Evolutionary conservation across 92 coral and sea anemone genomes (phyloP).

Genomic region (Palythoa caribaeorum): DNA sequence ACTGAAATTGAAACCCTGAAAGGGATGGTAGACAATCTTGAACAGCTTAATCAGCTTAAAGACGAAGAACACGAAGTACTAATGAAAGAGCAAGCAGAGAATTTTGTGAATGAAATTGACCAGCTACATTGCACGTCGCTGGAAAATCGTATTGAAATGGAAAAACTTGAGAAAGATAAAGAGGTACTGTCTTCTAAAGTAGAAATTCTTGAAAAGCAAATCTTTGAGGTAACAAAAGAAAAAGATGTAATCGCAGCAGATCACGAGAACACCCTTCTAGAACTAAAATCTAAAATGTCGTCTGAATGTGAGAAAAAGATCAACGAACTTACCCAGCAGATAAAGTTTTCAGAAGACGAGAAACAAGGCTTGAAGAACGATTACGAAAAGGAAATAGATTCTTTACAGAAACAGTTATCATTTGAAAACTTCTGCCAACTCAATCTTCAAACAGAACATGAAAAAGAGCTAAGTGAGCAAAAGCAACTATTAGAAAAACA

Average conservation of each 20-base stretch:
- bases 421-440: conserved; percentile 83
- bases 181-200: conserved; percentile 43
- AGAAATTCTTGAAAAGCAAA: conserved; percentile 55
- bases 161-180: conserved; percentile 49
- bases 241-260: conserved; percentile 16
- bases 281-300: conserved; percentile 38
- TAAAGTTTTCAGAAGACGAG: conserved; percentile 43
- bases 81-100: conserved; percentile 75
- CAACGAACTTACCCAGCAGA: conserved; percentile 54
- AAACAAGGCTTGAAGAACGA: conserved; percentile 59
- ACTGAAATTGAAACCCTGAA: conserved; percentile 83
- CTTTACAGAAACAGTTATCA: conserved; percentile 75
- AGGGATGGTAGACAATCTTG: conserved; percentile 92
- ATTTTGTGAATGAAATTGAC: conserved; percentile 66
- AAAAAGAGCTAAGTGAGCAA: conserved; percentile 65
- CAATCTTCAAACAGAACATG: conserved; percentile 80
- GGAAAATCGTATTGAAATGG: conserved; percentile 59
- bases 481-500: conserved; percentile 63
- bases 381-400: conserved; percentile 78
- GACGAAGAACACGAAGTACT: conserved; percentile 80
- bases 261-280: conserved; percentile 28
- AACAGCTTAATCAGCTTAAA: conserved; percentile 83
- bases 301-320: conserved; percentile 42
- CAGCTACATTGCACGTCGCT: conserved; percentile 56
- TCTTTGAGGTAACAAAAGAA: conserved; percentile 52